Base-by-base conservation (phyloP, 2,113 vertebrate genomes). In the Sceloporus undulatus region DNA sequence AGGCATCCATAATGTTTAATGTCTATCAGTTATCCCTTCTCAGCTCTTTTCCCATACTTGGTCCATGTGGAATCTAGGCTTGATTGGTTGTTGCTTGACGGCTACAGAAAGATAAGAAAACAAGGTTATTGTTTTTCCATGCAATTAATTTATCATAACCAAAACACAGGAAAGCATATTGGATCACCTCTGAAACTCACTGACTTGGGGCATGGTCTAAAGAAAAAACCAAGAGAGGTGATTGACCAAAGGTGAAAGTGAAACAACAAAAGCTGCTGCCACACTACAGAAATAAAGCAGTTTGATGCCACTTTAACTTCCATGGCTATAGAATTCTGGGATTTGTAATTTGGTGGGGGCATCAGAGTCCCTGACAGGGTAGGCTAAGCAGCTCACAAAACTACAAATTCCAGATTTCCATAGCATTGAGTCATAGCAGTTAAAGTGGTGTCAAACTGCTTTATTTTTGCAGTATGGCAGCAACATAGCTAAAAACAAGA, bases 191-290 rank as follows among this genome's bases (percentile, higher is more conserved):
- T 73, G 78, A 74, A 74, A 40, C 74, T 42, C 73, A 9, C 70
- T 82, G 68, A 59, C 78, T 74, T n/a, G 48, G 52, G 68, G n/a
- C n/a, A 81, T 79, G 18, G 27, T 86, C 70, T 86, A 56, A 66
- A 86, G 52, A 56, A 16, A 70, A 80, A 71, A 29, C 29, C 42
- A 38, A 79, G 71, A 71, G 66, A 65, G 29, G 65, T 56, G 23
- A 87, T 73, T 81, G 59, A 87, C 13, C 29, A 56, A 74, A 29
- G 34, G 9, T 59, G 14, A 56, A 34, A 62, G 54, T 62, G n/a
- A 70, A 70, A 52, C 65, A 40, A 48, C 75, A 86, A 68, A 29
- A 40, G 48, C 48, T 34, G 75, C 14, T 66, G 48, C 48, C 48
- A 48, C 48, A 48, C 48, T 48, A 7, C 48, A 48, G 48, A 48